phyloP scores from a whole-genome alignment of 2,888 invertebrate genomes.

The Hofmannophila pseudospretella region DNA sequence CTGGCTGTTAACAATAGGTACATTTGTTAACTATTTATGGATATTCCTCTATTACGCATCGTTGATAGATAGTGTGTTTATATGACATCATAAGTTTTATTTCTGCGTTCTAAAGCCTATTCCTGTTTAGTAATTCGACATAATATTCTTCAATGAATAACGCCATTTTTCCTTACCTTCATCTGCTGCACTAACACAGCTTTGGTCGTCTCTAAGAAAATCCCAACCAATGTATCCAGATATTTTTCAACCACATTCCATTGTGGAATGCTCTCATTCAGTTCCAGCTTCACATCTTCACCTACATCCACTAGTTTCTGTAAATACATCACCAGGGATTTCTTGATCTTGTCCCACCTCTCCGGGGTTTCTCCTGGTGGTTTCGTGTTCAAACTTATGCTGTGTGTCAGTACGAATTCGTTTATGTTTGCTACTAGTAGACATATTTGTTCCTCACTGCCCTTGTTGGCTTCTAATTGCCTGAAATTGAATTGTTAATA shows the following conservation, averaged over 20 bases:
- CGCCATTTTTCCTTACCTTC: conserved; percentile 51
- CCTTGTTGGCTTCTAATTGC: conserved; percentile 50
- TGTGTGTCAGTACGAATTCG: conserved; percentile 76
- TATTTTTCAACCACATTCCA: conserved; percentile 58
- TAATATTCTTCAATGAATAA: too few relatives aligned
- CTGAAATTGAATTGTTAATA: conserved; percentile 28
- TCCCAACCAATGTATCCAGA: conserved; percentile 70
- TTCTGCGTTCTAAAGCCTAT: too few relatives aligned
- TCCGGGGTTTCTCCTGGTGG: conserved; percentile 71
- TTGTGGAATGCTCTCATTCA: conserved; percentile 62
- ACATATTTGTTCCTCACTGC: conserved; percentile 64
- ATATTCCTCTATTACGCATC: too few relatives aligned
- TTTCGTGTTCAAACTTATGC: conserved; percentile 67
- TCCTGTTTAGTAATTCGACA: too few relatives aligned
- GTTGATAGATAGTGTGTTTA: too few relatives aligned
- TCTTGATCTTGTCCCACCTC: conserved; percentile 70
- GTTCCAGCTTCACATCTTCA: conserved; percentile 67
- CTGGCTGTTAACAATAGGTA: too few relatives aligned
- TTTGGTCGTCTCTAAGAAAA: conserved; percentile 78
- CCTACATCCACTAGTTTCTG: conserved; percentile 69
- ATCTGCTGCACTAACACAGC: conserved; percentile 77
- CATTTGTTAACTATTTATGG: too few relatives aligned
- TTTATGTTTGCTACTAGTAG: conserved; percentile 75
- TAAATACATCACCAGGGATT: conserved; percentile 60
- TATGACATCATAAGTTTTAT: too few relatives aligned